phyloP scores from a whole-genome alignment of 2,888 invertebrate species.

The Cistogaster globosa region DNA sequence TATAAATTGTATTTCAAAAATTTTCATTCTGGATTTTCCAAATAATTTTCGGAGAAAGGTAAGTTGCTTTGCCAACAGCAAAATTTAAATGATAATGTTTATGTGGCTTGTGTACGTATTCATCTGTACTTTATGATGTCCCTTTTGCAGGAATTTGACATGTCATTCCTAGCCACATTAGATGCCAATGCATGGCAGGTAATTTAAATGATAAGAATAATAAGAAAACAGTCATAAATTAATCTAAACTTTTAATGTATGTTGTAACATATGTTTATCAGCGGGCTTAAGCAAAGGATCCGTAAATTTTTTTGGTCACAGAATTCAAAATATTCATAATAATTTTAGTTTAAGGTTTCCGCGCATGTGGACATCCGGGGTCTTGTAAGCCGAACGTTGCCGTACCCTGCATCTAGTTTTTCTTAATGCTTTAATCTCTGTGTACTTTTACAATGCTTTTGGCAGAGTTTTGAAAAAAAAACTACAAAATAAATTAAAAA shows the following conservation, averaged over 20 bases:
- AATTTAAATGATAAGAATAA: slow-evolving; percentile 72
- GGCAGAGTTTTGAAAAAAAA: no score
- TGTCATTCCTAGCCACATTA: slow-evolving; percentile 84
- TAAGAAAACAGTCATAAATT: neutral
- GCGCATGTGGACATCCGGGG: no score
- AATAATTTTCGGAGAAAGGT: slow-evolving; percentile 81
- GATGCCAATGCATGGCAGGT: slow-evolving; percentile 85
- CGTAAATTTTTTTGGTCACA: no score
- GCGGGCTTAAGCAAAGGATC: no score
- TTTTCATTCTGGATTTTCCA: slow-evolving; percentile 82
- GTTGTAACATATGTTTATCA: neutral
- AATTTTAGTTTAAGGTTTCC: no score
- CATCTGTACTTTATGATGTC: neutral
- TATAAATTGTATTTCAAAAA: slow-evolving; percentile 61
- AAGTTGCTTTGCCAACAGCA: slow-evolving; percentile 32
- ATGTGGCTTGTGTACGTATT: neutral
- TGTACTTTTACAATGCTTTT: no score
- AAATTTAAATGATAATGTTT: neutral
- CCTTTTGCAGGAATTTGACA: slow-evolving; percentile 82
- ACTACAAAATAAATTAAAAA: no score
- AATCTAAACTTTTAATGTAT: neutral
- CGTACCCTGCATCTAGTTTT: no score
- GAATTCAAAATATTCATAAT: no score
- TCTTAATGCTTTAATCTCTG: no score
- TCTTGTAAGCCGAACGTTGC: no score